Evolutionary conservation across 1,140 invertebrate genomes (phyloP).

Genomic region (Dysdera silvatica): DNA sequence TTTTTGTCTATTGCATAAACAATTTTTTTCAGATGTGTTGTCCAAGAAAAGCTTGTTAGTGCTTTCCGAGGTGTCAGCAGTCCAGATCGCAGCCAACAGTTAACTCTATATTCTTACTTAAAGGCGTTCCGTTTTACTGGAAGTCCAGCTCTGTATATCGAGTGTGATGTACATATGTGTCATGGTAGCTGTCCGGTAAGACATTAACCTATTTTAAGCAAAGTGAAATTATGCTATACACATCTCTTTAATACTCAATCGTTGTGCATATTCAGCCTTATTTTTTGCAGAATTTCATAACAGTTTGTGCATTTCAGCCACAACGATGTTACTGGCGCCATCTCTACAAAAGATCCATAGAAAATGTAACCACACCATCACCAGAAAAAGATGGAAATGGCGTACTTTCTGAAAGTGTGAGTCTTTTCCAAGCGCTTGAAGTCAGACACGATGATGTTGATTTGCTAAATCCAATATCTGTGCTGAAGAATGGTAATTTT

Average conservation of each 20-base stretch:
- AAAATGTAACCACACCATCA: conserved; percentile 42
- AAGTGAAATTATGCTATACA: no score
- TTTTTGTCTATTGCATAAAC: no score
- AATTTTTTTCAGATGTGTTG: conserved; percentile 63
- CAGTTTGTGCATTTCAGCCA: conserved; percentile 53
- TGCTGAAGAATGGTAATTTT: neutral
- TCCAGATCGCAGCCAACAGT: conserved; percentile 74
- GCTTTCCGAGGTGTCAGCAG: conserved; percentile 73
- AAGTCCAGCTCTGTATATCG: conserved; percentile 84
- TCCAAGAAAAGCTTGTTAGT: conserved; percentile 84
- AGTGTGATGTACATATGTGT: conserved; percentile 90
- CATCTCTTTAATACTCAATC: no score
- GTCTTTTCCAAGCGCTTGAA: conserved; percentile 74
- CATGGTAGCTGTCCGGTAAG: conserved; percentile 84
- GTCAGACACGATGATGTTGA: conserved; percentile 64
- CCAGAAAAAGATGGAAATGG: conserved; percentile 5
- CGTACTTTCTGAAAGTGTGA: conserved; percentile 71
- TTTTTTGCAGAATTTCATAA: no score
- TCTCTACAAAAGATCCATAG: conserved; percentile 32
- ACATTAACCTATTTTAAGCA: no score
- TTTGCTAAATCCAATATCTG: neutral
- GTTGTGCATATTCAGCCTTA: no score
- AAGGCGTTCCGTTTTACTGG: conserved; percentile 86
- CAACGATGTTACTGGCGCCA: conserved; percentile 85
- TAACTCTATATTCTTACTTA: conserved; percentile 73